Base-by-base conservation (phyloP, 2,797 vertebrate species). In the Toxotes lorentzi region DNA sequence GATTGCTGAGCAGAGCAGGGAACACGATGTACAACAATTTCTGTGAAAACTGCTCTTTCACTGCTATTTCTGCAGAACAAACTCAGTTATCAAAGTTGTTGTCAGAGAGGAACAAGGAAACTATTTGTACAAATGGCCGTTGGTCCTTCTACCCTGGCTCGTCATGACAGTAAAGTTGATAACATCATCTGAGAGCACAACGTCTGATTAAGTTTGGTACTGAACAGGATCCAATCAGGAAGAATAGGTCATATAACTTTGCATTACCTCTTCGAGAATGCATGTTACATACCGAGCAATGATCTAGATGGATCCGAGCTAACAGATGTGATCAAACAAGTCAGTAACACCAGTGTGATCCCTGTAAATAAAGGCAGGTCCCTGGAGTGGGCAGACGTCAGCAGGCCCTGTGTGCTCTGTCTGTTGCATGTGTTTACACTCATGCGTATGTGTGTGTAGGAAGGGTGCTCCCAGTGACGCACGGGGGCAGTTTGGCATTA, bases 391-490 rank as follows among this genome's bases (percentile, higher is more conserved):
- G 81, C 56, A 30, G 43, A 53, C 83, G 73, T 76, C 70, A 75
- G 68, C 72, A 48, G 21, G 63, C 54, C 59, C 23, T 76, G 77
- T 71, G 75, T 73, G 48, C 66, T 58, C 51, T 24, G 50, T 69
- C 34, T 68, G 32, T 47, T 84, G 35, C 11, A 8, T 79, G 75
- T 90, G 85, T 88, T 89, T 85, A 81, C 81, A 76, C 71, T 82
- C 59, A 13, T 72, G 70, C 30, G 23, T 76, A 56, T 76, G 76
- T 84, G 75, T 84, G 88, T 86, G 87, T 83, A 79, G 82, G 80
- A 91, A 84, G 88, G 89, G 90, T 91, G 90, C 79, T 88, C 85
- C 88, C 82, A 69, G 60, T 94, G 95, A 95, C 93, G 93, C 94
- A 95, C 83, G 2, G 17, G 72, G 86, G 58, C 86, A 73, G 86